phyloP scores from a whole-genome alignment of 2,797 vertebrate species.

The Champsocephalus gunnari region DNA sequence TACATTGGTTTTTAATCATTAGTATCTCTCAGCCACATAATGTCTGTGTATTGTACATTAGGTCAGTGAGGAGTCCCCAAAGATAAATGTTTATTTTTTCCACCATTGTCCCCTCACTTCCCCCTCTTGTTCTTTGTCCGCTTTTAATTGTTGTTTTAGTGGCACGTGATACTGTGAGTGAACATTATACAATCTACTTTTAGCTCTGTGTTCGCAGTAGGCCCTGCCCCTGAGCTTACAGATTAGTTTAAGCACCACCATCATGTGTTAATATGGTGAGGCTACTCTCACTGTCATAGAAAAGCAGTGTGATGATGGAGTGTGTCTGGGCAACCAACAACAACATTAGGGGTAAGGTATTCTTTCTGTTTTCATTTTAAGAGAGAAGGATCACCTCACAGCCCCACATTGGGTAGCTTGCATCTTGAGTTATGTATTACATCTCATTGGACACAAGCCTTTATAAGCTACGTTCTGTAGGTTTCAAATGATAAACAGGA shows the following conservation, averaged over 20 bases:
- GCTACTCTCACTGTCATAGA: constrained; percentile 20
- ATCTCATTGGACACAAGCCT: neutral
- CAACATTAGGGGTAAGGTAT: constrained; percentile 2
- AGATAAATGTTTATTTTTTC: constrained; percentile 1
- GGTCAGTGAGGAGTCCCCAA: constrained; percentile 25
- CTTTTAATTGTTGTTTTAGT: constrained; percentile 59
- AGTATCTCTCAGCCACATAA: neutral
- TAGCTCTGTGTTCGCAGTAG: constrained; percentile 54
- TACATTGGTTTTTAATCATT: too few relatives aligned
- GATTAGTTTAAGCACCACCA: constrained; percentile 19
- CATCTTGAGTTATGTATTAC: neutral
- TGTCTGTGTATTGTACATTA: neutral
- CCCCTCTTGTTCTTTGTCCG: constrained; percentile 29
- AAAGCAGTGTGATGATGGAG: constrained; percentile 45
- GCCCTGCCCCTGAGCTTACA: constrained; percentile 26
- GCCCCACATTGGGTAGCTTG: neutral
- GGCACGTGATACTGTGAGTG: constrained; percentile 58
- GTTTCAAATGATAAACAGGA: constrained; percentile 14
- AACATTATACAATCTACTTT: constrained; percentile 65
- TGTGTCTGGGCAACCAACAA: constrained; percentile 34
- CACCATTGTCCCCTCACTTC: constrained; percentile 26
- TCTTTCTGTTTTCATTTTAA: constrained; percentile 8
- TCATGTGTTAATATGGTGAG: constrained; percentile 33
- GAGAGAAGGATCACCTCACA: neutral
- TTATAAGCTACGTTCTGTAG: neutral